Base-by-base conservation (phyloP, 1,140 invertebrate species). In the Psilanteris sp. region DNA sequence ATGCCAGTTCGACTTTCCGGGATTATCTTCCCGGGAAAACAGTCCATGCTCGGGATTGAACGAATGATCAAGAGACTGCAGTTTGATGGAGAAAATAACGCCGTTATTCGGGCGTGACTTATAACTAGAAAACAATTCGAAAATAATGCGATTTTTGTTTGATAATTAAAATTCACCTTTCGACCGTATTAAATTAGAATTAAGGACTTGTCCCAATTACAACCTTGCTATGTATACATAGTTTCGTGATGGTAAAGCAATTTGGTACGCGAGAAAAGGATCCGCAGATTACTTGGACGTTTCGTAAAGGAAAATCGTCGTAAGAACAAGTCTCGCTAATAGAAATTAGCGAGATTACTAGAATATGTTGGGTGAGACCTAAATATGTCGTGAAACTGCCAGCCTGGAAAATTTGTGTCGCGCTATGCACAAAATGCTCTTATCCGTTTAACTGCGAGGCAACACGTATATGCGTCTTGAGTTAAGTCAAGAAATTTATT, bases 271-370 rank as follows among this genome's bases (percentile, higher is more conserved):
- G 7, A 34, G 55, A 52, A 59, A 73, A 66, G 59, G 59, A 66
- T 61, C 18, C 11, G 24, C 14, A 48, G 43, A 77, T 61, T 59
- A 31, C 44, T 66, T 67, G 46, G 70, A 73, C 52, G 44, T 59
- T 64, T 77, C 36, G 55, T 44, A 16, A 72, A 55, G 64, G 55
- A 70, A 61, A 57, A 59, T 73, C 59, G 57, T 36, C 54, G 8
- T 62, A 66, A 52, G 70, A 74, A 71, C 43, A 59, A 78, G 68
- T 80, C 61, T 20, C 61, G 59, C 66, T 83, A 80, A 83, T 82
- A 80, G 77, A 81, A 83, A 83, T 82, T 83, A 81, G 77, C 72
- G 59, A 81, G 81, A 82, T 83, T 81, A 80, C 79, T 68, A 75
- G 74, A 77, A 79, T 68, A 78, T 67, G 75, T 48, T 71, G 70